Percentiles rank a stretch among this genome's conserved stretches.
Evolutionary conservation across 2,888 invertebrate species (phyloP).

Genomic region (Amiota minor): DNA sequence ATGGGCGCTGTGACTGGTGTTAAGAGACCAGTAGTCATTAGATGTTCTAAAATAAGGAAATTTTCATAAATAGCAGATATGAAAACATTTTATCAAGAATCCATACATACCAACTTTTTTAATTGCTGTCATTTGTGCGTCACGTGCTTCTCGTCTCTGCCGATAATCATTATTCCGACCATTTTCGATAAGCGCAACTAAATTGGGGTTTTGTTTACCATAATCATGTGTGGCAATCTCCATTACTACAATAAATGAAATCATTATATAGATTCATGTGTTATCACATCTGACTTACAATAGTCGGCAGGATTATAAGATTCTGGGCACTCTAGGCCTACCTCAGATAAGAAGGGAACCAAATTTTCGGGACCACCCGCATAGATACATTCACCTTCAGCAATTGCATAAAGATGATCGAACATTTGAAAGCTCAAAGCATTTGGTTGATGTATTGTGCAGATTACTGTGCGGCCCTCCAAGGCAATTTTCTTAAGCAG

Average conservation of each 20-base stretch:
- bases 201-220: slow-evolving; percentile 76
- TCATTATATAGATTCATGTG: not conserved
- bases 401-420: slow-evolving; percentile 89
- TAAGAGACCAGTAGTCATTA: slow-evolving; percentile 75
- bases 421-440: slow-evolving; percentile 90
- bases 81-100: not conserved
- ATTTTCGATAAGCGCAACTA: slow-evolving; percentile 79
- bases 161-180: slow-evolving; percentile 78
- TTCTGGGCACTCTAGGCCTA: slow-evolving; percentile 85
- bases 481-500: slow-evolving; percentile 86
- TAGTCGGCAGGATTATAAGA: slow-evolving; percentile 95
- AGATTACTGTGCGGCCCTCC: slow-evolving; percentile 89
- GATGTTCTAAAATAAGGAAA: slow-evolving; percentile 71
- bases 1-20: slow-evolving; percentile 75
- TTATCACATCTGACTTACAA: slow-evolving; percentile 76
- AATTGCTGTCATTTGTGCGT: slow-evolving; percentile 70
- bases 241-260: slow-evolving; percentile 76
- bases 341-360: slow-evolving; percentile 83
- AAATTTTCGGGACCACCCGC: slow-evolving; percentile 85
- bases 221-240: slow-evolving; percentile 88
- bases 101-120: slow-evolving; percentile 71
- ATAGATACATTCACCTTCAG: slow-evolving; percentile 85
- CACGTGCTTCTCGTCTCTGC: slow-evolving; percentile 69
- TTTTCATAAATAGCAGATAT: not conserved
- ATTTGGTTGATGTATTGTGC: slow-evolving; percentile 94